Evolutionary conservation across 2,888 invertebrate genomes (phyloP).

Genomic region (Rhingia campestris): DNA sequence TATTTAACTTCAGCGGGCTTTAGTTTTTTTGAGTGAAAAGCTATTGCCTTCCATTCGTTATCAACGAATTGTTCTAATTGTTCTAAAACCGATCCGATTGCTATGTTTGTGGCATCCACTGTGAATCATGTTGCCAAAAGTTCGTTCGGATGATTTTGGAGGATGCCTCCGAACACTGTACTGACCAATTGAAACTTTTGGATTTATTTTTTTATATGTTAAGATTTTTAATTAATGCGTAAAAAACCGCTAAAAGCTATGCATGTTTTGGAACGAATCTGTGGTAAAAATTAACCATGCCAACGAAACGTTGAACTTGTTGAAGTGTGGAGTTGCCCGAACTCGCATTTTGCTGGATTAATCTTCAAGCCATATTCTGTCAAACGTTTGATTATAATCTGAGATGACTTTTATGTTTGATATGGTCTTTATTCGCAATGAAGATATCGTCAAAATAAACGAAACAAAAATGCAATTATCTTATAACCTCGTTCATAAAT

Average conservation of each 20-base stretch:
- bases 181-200: too few relatives aligned
- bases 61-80: too few relatives aligned
- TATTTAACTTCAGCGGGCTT: slow-evolving; percentile 13
- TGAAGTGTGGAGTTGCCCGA: neutral
- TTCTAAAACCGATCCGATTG: too few relatives aligned
- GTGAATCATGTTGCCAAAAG: neutral
- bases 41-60: too few relatives aligned
- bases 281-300: neutral
- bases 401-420: neutral
- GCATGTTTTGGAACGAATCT: neutral
- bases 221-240: neutral
- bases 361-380: too few relatives aligned
- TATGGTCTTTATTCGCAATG: too few relatives aligned
- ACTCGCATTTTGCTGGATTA: neutral
- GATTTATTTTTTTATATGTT: too few relatives aligned
- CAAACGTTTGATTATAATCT: neutral
- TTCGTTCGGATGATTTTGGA: too few relatives aligned
- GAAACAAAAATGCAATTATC: slow-evolving; percentile 38
- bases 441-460: slow-evolving; percentile 16
- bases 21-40: too few relatives aligned
- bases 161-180: too few relatives aligned
- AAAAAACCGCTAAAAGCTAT: neutral
- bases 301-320: neutral
- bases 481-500: slow-evolving; percentile 76
- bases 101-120: too few relatives aligned